Percentiles rank a stretch among this genome's conserved stretches.
Evolutionary conservation across 2,113 vertebrate species (phyloP).

Genomic region (Anseranas semipalmata): DNA sequence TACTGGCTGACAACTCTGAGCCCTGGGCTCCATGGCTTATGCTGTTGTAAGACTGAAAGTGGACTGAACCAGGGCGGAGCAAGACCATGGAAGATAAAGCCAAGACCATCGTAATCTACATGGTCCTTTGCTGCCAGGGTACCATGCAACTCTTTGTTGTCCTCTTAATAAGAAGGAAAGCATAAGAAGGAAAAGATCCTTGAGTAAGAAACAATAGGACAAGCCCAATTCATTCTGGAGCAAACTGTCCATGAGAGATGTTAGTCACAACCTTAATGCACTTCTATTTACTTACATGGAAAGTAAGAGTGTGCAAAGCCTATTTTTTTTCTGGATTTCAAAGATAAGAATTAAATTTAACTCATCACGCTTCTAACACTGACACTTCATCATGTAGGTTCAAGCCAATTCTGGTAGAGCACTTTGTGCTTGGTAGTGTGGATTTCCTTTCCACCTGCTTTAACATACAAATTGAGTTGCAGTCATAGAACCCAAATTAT

Average conservation of each 20-base stretch:
- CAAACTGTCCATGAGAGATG: not conserved
- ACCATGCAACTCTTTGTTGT: not conserved
- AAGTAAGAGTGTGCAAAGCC: not conserved
- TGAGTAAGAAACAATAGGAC: not conserved
- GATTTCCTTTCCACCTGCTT: constrained; percentile 1
- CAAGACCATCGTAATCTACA: not conserved
- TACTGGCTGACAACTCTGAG: not conserved
- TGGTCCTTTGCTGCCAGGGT: not conserved
- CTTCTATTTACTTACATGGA: not conserved
- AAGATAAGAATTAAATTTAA: not conserved
- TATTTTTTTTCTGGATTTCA: constrained; percentile 23
- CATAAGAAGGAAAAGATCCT: not conserved
- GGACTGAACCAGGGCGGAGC: not conserved
- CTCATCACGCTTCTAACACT: not conserved
- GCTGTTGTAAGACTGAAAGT: not conserved
- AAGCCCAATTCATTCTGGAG: not conserved
- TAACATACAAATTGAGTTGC: not conserved
- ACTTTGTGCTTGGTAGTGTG: not conserved
- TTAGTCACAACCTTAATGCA: not conserved
- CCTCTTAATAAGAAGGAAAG: not conserved
- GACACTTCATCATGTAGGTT: not conserved
- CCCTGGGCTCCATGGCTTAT: not conserved
- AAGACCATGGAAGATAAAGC: not conserved
- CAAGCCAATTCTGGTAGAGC: not conserved
- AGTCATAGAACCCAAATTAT: not conserved